These are phyloP conservation scores for Rhincodon typus DNA, from an alignment of 2,797 vertebrate genomes.

Conservation along the genomic window DNA sequence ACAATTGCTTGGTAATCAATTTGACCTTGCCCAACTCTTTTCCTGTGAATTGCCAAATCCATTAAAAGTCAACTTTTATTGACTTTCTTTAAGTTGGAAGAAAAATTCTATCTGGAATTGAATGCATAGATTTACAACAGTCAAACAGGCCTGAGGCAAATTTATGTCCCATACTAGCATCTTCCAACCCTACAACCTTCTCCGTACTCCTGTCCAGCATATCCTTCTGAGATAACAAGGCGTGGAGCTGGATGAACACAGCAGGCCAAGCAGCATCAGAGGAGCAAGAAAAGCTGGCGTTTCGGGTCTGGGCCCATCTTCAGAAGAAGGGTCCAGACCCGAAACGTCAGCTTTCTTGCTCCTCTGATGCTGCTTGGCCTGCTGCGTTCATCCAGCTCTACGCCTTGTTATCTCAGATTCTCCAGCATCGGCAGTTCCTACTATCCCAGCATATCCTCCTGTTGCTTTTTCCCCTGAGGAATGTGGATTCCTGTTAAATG, in stretches of 20 bases:
- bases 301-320: too few species aligned
- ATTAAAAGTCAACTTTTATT: background rate
- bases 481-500: background rate
- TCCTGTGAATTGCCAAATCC: background rate
- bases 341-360: too few species aligned
- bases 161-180: background rate
- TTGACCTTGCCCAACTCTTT: background rate
- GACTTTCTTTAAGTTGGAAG: background rate
- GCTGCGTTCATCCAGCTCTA: too few species aligned
- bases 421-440: too few species aligned
- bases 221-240: background rate
- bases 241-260: too few species aligned
- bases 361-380: too few species aligned
- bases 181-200: too few species aligned
- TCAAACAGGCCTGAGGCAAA: background rate
- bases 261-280: too few species aligned
- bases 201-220: background rate
- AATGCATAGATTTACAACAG: background rate
- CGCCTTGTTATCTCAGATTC: too few species aligned
- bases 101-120: background rate
- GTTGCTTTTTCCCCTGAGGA: background rate
- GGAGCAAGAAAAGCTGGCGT: too few species aligned
- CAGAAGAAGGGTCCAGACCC: too few species aligned
- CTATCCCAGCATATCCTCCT: background rate
- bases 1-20: background rate